These are phyloP conservation scores for Amorpha juglandis DNA, from an alignment of 2,888 invertebrate genomes.

Conservation along the genomic window DNA sequence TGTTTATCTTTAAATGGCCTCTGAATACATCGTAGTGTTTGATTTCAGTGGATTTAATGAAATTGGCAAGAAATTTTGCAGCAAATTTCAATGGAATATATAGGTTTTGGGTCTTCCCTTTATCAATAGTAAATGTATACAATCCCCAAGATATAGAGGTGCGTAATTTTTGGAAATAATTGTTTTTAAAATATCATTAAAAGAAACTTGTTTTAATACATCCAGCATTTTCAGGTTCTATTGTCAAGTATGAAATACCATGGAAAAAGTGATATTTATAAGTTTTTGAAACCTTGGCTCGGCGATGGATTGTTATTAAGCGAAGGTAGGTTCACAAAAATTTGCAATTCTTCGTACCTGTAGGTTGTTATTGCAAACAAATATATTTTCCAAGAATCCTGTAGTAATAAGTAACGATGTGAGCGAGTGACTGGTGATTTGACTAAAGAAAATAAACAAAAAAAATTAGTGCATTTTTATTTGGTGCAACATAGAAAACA, in stretches of 20 bases:
- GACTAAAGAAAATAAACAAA: too few species aligned
- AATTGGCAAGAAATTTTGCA: constrained; percentile 46
- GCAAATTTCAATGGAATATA: constrained; percentile 52
- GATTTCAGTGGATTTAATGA: constrained; percentile 56
- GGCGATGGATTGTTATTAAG: constrained; percentile 82
- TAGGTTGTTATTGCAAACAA: too few species aligned
- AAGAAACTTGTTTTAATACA: not conserved
- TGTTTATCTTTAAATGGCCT: too few species aligned
- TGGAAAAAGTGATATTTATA: constrained; percentile 79
- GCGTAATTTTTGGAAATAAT: not conserved
- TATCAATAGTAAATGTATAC: constrained; percentile 57
- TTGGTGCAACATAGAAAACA: too few species aligned
- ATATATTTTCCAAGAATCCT: too few species aligned
- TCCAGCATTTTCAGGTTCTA: constrained; percentile 60
- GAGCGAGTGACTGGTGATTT: too few species aligned
- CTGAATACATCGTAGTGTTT: constrained; percentile 8
- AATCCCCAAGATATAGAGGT: constrained; percentile 80
- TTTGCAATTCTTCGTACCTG: too few species aligned
- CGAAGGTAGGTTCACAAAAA: constrained; percentile 47
- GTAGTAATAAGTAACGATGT: too few species aligned
- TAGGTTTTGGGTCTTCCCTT: constrained; percentile 52
- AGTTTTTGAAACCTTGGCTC: constrained; percentile 77
- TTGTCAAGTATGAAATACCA: constrained; percentile 75
- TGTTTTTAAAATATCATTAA: not conserved
- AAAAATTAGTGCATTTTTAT: too few species aligned